These are phyloP conservation scores for Alviniconcha strummeri DNA, from an alignment of 2,888 invertebrate species.

Conservation along the genomic window DNA sequence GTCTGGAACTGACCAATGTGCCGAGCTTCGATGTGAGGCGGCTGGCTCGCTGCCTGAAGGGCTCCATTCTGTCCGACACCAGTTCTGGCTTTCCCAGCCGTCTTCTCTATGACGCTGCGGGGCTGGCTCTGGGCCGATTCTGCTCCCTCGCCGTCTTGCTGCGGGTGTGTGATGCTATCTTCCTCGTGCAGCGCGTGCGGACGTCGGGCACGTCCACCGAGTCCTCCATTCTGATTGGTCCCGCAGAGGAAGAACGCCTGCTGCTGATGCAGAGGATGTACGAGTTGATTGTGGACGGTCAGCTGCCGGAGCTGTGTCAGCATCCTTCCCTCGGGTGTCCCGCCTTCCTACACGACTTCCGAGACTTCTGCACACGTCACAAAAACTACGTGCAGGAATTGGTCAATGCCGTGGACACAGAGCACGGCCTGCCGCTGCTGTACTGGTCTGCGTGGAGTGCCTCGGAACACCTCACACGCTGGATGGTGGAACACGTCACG, in stretches of 20 bases:
- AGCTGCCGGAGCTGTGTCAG: constrained; percentile 7
- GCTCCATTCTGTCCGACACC: neutral
- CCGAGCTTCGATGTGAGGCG: neutral
- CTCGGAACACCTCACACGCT: neutral
- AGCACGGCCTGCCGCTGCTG: constrained; percentile 16
- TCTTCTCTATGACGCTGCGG: constrained; percentile 19
- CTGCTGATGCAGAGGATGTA: neutral
- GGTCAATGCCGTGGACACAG: neutral
- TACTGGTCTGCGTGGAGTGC: constrained; percentile 23
- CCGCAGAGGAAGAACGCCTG: neutral
- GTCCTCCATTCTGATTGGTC: neutral
- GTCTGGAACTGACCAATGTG: neutral
- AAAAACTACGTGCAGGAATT: neutral
- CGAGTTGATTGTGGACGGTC: neutral
- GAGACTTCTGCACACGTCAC: neutral
- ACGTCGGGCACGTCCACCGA: neutral
- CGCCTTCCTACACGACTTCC: neutral
- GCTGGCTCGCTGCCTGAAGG: neutral
- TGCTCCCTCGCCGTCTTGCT: neutral
- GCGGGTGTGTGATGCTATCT: neutral
- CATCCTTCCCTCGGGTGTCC: neutral
- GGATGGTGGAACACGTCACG: neutral
- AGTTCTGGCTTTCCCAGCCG: neutral
- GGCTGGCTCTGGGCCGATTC: constrained; percentile 3
- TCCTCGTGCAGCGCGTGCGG: constrained; percentile 3